Percentiles rank a stretch among this genome's conserved stretches.
Conservation (phyloP, 2,888 invertebrate species). For the Eurois occulta region DNA sequence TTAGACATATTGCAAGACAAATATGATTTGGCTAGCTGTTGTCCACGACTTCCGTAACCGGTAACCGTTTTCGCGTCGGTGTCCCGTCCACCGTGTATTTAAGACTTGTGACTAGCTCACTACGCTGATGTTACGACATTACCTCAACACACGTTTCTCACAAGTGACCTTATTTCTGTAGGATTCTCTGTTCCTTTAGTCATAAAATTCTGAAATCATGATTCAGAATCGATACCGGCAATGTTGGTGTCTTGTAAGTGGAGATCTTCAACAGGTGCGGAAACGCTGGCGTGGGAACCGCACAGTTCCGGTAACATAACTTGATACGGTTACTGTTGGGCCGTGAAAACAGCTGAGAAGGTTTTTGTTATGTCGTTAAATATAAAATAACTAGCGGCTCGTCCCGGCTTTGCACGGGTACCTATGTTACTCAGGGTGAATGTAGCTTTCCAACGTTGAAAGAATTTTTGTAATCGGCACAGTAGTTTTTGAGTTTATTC, state of each 20-base stretch:
- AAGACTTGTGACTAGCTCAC: not conserved
- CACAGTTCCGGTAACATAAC: constrained; percentile 66
- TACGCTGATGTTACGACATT: not conserved
- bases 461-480: no score
- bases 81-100: no score
- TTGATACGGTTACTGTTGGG: constrained; percentile 58
- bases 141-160: not conserved
- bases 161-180: not conserved
- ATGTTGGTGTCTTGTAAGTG: constrained; percentile 69
- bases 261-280: constrained; percentile 73
- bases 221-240: constrained; percentile 34
- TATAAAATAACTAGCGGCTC: no score
- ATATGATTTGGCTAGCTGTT: no score
- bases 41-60: no score
- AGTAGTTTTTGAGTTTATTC: no score
- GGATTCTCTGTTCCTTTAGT: not conserved
- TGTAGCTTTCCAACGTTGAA: no score
- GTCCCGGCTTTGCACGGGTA: no score
- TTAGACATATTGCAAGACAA: no score
- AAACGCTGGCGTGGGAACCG: constrained; percentile 73
- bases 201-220: not conserved
- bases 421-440: no score
- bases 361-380: not conserved
- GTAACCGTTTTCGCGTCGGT: no score
- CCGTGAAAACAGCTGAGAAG: constrained; percentile 1